Percentiles rank a stretch among this genome's conserved stretches.
These are phyloP conservation scores for Heterochromis multidens DNA, from an alignment of 2,113 vertebrate species.

Conservation along the genomic window DNA sequence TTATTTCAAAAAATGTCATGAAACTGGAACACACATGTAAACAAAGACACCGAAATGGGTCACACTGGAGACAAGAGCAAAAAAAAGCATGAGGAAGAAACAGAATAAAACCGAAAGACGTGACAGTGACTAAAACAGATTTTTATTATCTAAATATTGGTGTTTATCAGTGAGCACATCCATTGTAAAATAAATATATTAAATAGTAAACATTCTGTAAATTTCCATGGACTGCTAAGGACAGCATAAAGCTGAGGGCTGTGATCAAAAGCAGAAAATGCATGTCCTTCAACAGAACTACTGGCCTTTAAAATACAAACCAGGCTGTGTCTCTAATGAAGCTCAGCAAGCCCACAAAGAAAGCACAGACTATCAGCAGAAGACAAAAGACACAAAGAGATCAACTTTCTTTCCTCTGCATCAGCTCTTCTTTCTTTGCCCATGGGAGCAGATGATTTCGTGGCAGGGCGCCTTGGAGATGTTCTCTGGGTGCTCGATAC, in stretches of 20 bases:
- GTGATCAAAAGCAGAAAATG: slow-evolving; percentile 38
- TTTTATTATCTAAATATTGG: background rate
- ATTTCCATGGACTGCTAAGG: background rate
- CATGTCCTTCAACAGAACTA: slow-evolving; percentile 14
- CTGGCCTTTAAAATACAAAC: slow-evolving; percentile 12
- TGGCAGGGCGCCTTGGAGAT: background rate
- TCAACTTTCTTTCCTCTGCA: background rate
- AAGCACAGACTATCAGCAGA: background rate
- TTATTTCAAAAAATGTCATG: background rate
- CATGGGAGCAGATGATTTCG: background rate
- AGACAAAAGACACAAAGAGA: background rate
- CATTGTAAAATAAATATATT: background rate
- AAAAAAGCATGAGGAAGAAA: rapidly evolving
- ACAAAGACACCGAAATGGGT: background rate
- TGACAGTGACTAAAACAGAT: background rate
- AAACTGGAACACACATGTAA: background rate
- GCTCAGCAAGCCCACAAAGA: background rate
- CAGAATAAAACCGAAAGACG: background rate
- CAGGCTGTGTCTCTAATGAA: slow-evolving; percentile 1
- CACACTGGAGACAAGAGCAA: background rate
- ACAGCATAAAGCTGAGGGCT: background rate
- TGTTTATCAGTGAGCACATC: background rate
- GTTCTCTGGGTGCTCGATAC: background rate
- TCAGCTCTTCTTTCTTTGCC: background rate
- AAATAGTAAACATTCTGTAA: background rate